Conservation (phyloP, 2,797 vertebrate genomes). For the Enteromius anoplus region DNA sequence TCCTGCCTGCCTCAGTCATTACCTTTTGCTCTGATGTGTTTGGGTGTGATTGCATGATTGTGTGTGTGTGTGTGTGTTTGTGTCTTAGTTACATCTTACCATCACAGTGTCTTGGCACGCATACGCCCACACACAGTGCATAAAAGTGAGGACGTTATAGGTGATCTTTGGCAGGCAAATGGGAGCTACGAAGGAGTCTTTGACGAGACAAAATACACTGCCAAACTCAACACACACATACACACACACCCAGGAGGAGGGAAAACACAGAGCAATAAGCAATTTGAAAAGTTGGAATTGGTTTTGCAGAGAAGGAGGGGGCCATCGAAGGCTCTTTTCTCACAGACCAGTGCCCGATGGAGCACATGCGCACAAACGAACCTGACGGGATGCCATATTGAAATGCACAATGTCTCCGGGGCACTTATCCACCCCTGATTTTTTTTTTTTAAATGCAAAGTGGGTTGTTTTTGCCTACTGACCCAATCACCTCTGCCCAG, state of each 20-base stretch:
- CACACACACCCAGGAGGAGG: conserved; percentile 61
- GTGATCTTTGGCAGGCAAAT: conserved; percentile 58
- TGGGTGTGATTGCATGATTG: conserved; percentile 32
- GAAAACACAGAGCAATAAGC: conserved; percentile 69
- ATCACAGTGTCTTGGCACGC: conserved; percentile 30
- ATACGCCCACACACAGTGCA: conserved; percentile 39
- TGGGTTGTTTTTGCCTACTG: conserved; percentile 72
- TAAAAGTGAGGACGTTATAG: conserved; percentile 34
- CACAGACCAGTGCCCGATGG: conserved; percentile 75
- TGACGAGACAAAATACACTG: conserved; percentile 50
- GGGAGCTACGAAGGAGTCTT: conserved; percentile 42
- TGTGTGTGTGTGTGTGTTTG: conserved; percentile 35
- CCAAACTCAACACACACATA: conserved; percentile 61
- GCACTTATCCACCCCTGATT: conserved; percentile 73
- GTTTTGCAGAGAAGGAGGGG: conserved; percentile 74
- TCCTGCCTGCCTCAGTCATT: conserved; percentile 57
- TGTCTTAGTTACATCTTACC: conserved; percentile 56
- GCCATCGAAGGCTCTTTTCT: conserved; percentile 72
- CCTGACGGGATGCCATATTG: conserved; percentile 74
- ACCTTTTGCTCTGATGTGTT: conserved; percentile 46
- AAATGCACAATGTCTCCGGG: conserved; percentile 73
- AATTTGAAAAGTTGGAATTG: conserved; percentile 80
- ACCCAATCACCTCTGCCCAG: conserved; percentile 75
- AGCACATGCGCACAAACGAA: conserved; percentile 67
- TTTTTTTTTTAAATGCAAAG: conserved; percentile 62